These are phyloP conservation scores for Sebastes nivosus DNA, from an alignment of 2,797 vertebrate species.

Conservation along the genomic window DNA sequence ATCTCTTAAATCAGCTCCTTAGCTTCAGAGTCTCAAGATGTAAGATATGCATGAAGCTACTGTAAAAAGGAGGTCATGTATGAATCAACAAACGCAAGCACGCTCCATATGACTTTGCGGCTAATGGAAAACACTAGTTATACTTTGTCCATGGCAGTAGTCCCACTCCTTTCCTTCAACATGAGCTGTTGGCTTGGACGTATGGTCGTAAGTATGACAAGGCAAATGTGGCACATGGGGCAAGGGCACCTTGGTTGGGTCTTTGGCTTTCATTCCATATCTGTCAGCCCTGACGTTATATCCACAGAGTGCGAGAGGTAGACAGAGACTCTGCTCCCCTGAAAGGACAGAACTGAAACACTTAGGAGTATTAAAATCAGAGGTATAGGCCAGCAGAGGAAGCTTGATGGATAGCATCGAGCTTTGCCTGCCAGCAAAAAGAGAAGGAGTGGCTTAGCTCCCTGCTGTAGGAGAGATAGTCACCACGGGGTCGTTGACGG, in stretches of 20 bases:
- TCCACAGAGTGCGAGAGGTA: constrained; percentile 45
- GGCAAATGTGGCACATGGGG: constrained; percentile 24
- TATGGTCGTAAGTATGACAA: constrained; percentile 23
- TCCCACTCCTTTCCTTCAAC: background rate
- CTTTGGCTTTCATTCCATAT: constrained; percentile 48
- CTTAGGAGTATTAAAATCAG: constrained; percentile 83
- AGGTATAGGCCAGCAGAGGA: constrained; percentile 53
- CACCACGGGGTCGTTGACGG: constrained; percentile 13
- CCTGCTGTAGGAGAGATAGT: constrained; percentile 18
- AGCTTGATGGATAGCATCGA: constrained; percentile 66
- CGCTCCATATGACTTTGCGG: background rate
- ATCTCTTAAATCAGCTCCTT: constrained; percentile 20
- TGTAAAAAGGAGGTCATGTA: background rate
- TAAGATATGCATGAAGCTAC: background rate
- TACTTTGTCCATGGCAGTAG: constrained; percentile 7
- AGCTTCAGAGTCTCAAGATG: background rate
- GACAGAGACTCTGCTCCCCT: constrained; percentile 42
- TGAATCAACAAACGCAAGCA: constrained; percentile 10
- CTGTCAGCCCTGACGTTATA: constrained; percentile 48
- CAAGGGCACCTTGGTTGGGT: constrained; percentile 61
- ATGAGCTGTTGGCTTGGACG: constrained; percentile 14
- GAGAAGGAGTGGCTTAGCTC: constrained; percentile 29
- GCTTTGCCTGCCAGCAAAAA: constrained; percentile 53
- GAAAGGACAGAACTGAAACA: constrained; percentile 75
- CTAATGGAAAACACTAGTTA: constrained; percentile 6